phyloP scores from a whole-genome alignment of 2,797 vertebrate species.

The Periparus ater region DNA sequence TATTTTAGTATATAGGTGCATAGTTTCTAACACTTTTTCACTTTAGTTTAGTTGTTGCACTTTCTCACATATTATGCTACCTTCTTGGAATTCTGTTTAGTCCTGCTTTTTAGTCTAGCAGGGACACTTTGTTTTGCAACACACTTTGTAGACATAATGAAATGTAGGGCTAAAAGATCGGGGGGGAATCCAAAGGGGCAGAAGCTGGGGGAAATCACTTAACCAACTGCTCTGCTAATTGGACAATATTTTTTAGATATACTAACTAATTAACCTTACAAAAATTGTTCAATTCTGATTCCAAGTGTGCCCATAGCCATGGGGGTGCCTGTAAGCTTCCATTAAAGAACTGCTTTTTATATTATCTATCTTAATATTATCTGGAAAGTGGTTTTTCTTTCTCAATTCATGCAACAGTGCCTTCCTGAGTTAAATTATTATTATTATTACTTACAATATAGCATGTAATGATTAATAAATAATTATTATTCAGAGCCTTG shows the following conservation, averaged over 20 bases:
- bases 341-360: not conserved
- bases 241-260: not conserved
- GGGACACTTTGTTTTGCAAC: not conserved
- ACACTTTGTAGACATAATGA: not conserved
- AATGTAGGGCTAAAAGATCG: not conserved
- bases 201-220: not conserved
- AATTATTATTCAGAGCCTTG: not conserved
- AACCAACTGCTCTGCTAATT: not conserved
- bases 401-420: accelerated
- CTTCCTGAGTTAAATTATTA: not conserved
- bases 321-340: not conserved
- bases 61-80: not conserved
- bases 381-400: not conserved
- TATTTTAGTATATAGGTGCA: not conserved
- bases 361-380: not conserved
- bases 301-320: accelerated
- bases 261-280: not conserved
- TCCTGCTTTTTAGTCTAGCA: not conserved
- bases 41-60: not conserved
- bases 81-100: not conserved
- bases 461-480: not conserved
- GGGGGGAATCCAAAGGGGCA: no score
- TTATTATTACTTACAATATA: not conserved
- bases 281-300: not conserved
- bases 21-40: not conserved